These are phyloP conservation scores for Malurus alboscapulatus DNA, from an alignment of 2,113 vertebrate species.

Conservation along the genomic window DNA sequence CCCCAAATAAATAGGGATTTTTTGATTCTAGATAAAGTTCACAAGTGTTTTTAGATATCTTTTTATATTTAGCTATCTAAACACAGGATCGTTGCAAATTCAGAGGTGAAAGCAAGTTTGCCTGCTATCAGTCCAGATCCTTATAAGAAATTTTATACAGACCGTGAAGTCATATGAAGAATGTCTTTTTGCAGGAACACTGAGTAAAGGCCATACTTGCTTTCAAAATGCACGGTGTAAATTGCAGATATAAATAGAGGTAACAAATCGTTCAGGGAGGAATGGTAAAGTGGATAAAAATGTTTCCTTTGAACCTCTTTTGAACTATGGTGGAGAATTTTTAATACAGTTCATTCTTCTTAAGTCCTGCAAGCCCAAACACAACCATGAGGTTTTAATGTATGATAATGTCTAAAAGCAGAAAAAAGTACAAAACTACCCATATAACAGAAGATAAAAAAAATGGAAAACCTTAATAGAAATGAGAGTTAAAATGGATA, in stretches of 20 bases:
- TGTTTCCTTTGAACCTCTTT: not conserved
- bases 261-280: not conserved
- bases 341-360: not conserved
- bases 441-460: not conserved
- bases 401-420: not conserved
- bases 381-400: not conserved
- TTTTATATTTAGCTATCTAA: not conserved
- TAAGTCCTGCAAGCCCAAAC: not conserved
- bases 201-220: not conserved
- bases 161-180: not conserved
- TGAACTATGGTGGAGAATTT: not conserved
- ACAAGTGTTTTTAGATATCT: not conserved
- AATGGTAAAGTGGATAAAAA: not conserved
- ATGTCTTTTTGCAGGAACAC: not conserved
- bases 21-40: not conserved
- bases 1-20: fast-evolving
- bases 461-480: not conserved
- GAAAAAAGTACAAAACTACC: not conserved
- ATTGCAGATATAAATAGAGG: not conserved
- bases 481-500: not conserved
- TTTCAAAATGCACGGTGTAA: not conserved
- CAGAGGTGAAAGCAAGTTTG: not conserved
- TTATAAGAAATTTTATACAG: not conserved
- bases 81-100: not conserved
- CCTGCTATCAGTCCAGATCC: not conserved